These are phyloP conservation scores for Theristicus caerulescens DNA, from an alignment of 2,113 vertebrate genomes.

Conservation along the genomic window DNA sequence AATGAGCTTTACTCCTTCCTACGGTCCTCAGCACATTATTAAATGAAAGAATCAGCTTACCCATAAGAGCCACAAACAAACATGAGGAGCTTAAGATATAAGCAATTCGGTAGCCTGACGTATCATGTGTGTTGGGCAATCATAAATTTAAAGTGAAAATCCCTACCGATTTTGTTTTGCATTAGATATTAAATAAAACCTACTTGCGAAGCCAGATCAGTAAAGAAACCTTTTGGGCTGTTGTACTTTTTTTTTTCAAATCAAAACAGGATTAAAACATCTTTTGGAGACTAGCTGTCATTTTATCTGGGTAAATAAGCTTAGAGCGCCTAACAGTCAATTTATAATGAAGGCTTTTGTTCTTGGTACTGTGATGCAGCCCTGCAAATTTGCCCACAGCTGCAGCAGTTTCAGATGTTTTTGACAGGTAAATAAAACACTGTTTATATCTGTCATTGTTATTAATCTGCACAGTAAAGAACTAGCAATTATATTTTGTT, in stretches of 20 bases:
- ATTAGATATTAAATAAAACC: slow-evolving; percentile 21
- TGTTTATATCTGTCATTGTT: slow-evolving; percentile 31
- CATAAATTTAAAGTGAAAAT: slow-evolving; percentile 36
- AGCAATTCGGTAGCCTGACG: neutral
- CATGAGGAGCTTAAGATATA: neutral
- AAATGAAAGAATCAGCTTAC: slow-evolving; percentile 39
- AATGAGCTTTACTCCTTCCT: neutral
- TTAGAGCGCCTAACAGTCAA: slow-evolving; percentile 20
- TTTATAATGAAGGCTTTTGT: slow-evolving; percentile 52
- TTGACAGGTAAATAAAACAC: slow-evolving; percentile 61
- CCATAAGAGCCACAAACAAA: neutral
- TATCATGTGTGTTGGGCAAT: neutral
- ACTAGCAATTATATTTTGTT: slow-evolving; percentile 33
- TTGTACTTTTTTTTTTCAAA: neutral
- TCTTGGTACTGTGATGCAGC: slow-evolving; percentile 22
- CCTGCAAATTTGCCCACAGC: slow-evolving; percentile 43
- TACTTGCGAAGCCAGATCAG: neutral
- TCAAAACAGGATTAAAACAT: slow-evolving; percentile 47
- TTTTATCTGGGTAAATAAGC: slow-evolving; percentile 46
- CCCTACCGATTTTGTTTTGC: neutral
- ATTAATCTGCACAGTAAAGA: slow-evolving; percentile 38
- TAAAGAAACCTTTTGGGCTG: neutral
- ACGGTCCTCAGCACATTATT: neutral
- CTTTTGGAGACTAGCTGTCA: slow-evolving; percentile 25
- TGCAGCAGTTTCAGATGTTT: slow-evolving; percentile 44